phyloP scores from a whole-genome alignment of 2,113 vertebrate species.

The Odocoileus virginianus region DNA sequence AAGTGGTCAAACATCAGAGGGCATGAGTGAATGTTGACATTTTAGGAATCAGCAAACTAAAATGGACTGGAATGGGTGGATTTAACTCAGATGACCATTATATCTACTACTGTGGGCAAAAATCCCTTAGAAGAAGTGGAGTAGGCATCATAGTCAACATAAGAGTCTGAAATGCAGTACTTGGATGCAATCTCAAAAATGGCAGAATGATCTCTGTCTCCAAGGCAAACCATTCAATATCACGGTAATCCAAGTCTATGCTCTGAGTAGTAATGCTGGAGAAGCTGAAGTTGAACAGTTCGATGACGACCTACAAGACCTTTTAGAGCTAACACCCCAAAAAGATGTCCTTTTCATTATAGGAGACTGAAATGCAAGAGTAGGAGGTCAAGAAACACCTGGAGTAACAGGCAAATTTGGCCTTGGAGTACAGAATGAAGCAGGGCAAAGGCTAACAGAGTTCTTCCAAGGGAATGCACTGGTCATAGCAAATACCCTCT shows the following conservation, averaged over 20 bases:
- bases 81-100: neutral
- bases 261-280: neutral
- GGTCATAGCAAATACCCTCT: neutral
- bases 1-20: neutral
- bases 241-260: neutral
- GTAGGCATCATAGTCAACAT: neutral
- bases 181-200: neutral
- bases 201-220: neutral
- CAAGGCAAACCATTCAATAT: neutral
- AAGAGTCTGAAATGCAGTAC: neutral
- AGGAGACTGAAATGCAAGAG: neutral
- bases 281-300: neutral
- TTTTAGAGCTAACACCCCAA: rapidly evolving
- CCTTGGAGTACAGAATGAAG: neutral
- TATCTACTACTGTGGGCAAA: neutral
- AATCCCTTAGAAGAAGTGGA: neutral
- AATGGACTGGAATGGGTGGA: neutral
- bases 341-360: neutral
- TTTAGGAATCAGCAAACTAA: neutral
- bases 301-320: neutral
- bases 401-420: neutral
- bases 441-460: neutral
- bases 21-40: neutral
- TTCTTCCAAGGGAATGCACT: neutral
- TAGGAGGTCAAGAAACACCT: neutral